A percentile compares a stretch with the other conserved stretches of the same genome.
These are phyloP conservation scores for Drosophila pachea DNA, from an alignment of 1,140 invertebrate genomes.

Conservation along the genomic window DNA sequence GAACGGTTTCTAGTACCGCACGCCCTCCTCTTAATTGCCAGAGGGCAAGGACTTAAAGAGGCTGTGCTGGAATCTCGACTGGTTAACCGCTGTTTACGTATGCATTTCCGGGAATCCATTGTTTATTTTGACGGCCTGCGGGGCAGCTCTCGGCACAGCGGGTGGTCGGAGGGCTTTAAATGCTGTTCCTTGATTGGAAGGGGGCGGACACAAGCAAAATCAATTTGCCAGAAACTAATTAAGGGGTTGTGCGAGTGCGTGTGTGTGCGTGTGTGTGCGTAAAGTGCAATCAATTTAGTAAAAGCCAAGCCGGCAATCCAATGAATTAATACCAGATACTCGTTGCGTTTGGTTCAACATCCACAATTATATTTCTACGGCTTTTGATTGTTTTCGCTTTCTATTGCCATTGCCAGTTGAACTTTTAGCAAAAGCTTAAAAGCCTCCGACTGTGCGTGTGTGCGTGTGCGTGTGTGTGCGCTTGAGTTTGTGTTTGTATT, in stretches of 20 bases:
- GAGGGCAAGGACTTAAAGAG: neutral
- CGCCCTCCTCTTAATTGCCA: neutral
- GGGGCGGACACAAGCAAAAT: constrained; percentile 9
- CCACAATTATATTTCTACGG: constrained; percentile 24
- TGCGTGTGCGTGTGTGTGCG: constrained; percentile 10
- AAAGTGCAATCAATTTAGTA: constrained; percentile 16
- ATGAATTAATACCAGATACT: constrained; percentile 19
- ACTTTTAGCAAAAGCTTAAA: constrained; percentile 25
- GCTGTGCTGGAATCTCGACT: constrained; percentile 6
- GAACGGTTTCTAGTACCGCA: neutral
- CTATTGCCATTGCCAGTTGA: constrained; percentile 23
- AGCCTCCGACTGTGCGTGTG: constrained; percentile 20
- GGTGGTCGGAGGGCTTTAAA: neutral
- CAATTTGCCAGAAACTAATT: constrained; percentile 35
- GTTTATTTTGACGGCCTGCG: constrained; percentile 16
- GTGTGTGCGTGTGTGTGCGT: neutral
- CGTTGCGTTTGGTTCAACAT: constrained; percentile 5
- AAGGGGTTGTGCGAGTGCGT: constrained; percentile 4
- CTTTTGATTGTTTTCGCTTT: constrained; percentile 25
- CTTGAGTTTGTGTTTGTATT: neutral
- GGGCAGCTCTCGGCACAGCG: neutral
- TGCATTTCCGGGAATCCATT: constrained; percentile 16
- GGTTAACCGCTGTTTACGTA: constrained; percentile 15
- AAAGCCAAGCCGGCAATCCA: constrained; percentile 13
- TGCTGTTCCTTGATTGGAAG: neutral